phyloP scores from a whole-genome alignment of 2,888 invertebrate genomes.

The Anorthoa munda region DNA sequence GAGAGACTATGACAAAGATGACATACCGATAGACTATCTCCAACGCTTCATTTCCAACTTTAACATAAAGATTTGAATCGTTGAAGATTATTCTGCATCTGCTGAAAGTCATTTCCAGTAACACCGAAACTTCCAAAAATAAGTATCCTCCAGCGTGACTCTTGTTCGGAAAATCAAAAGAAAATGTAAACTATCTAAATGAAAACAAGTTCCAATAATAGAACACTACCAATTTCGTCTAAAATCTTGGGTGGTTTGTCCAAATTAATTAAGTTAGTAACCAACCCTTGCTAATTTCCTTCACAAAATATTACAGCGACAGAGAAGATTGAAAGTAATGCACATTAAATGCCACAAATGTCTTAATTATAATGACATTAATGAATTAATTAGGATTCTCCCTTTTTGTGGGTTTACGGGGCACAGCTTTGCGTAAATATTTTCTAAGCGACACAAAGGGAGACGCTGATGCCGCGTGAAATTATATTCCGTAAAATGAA shows the following conservation, averaged over 20 bases:
- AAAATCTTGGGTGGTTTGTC: neutral
- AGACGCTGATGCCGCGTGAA: constrained; percentile 82
- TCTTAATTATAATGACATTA: constrained; percentile 84
- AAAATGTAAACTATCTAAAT: neutral
- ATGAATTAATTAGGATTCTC: constrained; percentile 85
- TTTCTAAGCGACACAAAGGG: constrained; percentile 83
- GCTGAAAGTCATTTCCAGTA: neutral
- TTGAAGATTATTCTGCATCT: too few species aligned
- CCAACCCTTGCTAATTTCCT: constrained; percentile 53
- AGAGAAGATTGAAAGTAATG: constrained; percentile 76
- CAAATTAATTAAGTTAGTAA: constrained; percentile 31
- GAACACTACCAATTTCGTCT: constrained; percentile 1
- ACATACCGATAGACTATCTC: too few species aligned
- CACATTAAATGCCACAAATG: constrained; percentile 80
- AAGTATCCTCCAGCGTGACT: too few species aligned
- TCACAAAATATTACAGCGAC: constrained; percentile 64
- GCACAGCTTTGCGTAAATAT: constrained; percentile 84
- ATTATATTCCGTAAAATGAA: constrained; percentile 86
- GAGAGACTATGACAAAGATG: too few species aligned
- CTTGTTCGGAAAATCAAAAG: neutral
- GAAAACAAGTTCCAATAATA: neutral
- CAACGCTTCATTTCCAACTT: too few species aligned
- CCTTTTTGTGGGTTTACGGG: constrained; percentile 78
- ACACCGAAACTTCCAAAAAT: neutral
- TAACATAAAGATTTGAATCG: too few species aligned